Base-by-base conservation (phyloP, 2,888 invertebrate genomes). In the Pemphredon lugubris region DNA sequence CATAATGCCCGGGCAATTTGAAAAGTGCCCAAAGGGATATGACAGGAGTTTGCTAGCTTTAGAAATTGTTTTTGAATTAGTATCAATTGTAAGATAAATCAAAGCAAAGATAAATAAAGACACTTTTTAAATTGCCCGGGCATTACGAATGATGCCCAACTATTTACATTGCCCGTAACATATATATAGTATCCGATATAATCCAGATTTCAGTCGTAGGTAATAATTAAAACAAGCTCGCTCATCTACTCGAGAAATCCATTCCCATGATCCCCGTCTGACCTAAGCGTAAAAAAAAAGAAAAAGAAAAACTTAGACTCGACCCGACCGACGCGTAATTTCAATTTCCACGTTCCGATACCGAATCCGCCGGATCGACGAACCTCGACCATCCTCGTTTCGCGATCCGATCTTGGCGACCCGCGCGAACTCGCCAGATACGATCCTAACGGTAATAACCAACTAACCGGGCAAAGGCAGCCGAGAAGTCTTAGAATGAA, bases 391-490 rank as follows among this genome's bases (percentile, higher is more conserved):
- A 45, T 23, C 37, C 37, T 45, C 40, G 45, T 53, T 51, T 53
- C 39, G 39, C 63, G 75, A 70, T 67, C 58, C 53, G 48, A 75
- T 75, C 75, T 34, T 44, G 66, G 14, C 45, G 71, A 71, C 61
- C 66, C 60, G 53, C 30, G 30, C 9, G 51, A 32, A 48, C 39
- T 23, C 32, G 37, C 44, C n/a, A n/a, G 61, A 72, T 76, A 48
- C 40, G 53, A 73, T 72, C 66, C 64, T 68, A 75, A 75, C 68
- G 72, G 73, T 72, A 73, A 55, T 64, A 34, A 58, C 51, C 50
- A 37, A 40, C 54, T 39, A 70, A 50, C 60, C 40, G 30, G 16
- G 14, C 40, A 26, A 26, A 7, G 7, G 34, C 4, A 34, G 3
- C 9, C 9, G 4, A 9, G n/a, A 4, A 64, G 30, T 47, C 13